A percentile compares a stretch with the other conserved stretches of the same genome.
These are phyloP conservation scores for Chrysogorgia sp. DNA, from an alignment of 92 coral and sea anemone species.

Conservation along the genomic window DNA sequence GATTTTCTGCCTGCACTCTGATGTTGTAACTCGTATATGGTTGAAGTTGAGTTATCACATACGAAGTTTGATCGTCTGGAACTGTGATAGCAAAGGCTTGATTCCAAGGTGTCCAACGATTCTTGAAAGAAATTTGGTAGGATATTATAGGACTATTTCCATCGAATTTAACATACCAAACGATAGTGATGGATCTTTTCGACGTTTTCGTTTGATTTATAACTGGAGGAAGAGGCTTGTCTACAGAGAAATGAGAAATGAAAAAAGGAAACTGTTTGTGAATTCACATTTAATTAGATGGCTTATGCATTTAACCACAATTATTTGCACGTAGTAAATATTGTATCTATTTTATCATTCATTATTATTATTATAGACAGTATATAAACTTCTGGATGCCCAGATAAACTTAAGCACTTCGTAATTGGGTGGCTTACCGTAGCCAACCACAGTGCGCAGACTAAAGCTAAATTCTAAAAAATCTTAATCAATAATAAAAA, in stretches of 20 bases:
- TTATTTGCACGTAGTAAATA: too few relatives aligned
- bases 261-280: neutral
- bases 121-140: conserved; percentile 70
- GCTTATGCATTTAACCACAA: too few relatives aligned
- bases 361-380: too few relatives aligned
- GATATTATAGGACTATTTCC: conserved; percentile 75
- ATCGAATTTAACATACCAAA: conserved; percentile 72
- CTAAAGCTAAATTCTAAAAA: too few relatives aligned
- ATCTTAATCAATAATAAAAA: too few relatives aligned
- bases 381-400: too few relatives aligned
- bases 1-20: conserved; percentile 74
- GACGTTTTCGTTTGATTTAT: conserved; percentile 43
- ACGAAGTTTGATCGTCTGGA: conserved; percentile 47
- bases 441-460: too few relatives aligned
- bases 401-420: too few relatives aligned
- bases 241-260: conserved; percentile 33
- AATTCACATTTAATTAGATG: too few relatives aligned
- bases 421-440: too few relatives aligned
- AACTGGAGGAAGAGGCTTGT: conserved; percentile 79
- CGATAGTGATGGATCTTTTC: conserved; percentile 67
- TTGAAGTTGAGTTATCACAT: conserved; percentile 56
- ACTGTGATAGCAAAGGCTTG: conserved; percentile 16
- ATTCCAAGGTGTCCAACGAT: conserved; percentile 47
- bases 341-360: neutral
- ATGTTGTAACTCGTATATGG: conserved; percentile 82